These are phyloP conservation scores for Graptemys geographica DNA, from an alignment of 2,797 vertebrate genomes.

Conservation along the genomic window DNA sequence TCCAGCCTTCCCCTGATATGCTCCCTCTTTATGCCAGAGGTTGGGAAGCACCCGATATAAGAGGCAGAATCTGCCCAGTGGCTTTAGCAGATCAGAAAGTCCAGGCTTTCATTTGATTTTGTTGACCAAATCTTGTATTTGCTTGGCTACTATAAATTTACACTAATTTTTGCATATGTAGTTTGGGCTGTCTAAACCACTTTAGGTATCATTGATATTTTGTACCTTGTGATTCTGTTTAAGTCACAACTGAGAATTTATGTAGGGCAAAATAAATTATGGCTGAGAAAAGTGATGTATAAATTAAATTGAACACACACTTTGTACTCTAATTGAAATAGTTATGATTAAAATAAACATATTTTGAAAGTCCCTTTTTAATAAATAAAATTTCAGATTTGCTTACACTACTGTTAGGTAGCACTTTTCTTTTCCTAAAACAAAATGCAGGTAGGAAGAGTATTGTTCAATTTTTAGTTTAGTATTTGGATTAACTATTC, in stretches of 20 bases:
- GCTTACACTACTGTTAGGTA: not conserved
- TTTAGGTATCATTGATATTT: not conserved
- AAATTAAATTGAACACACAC: not conserved
- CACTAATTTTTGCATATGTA: not conserved
- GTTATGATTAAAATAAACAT: not conserved
- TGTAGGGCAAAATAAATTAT: not conserved
- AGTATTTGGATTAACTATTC: not conserved
- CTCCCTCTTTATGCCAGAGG: not conserved
- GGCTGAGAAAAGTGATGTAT: not conserved
- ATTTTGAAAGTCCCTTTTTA: not conserved
- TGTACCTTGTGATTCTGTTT: slow-evolving; percentile 7
- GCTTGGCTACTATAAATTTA: not conserved
- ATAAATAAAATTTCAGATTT: not conserved
- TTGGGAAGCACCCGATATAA: fast-evolving
- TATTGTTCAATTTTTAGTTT: not conserved
- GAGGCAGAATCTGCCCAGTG: not conserved
- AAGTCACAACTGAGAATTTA: not conserved
- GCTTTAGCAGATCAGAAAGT: not conserved
- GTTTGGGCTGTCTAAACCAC: slow-evolving; percentile 3
- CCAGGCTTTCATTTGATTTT: not conserved
- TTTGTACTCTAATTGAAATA: not conserved
- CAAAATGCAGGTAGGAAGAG: not conserved
- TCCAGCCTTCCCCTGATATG: not conserved
- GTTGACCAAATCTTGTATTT: not conserved
- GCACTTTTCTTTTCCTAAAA: slow-evolving; percentile 13